Conservation (phyloP, 1,140 invertebrate genomes). For the Euborellia annulipes region DNA sequence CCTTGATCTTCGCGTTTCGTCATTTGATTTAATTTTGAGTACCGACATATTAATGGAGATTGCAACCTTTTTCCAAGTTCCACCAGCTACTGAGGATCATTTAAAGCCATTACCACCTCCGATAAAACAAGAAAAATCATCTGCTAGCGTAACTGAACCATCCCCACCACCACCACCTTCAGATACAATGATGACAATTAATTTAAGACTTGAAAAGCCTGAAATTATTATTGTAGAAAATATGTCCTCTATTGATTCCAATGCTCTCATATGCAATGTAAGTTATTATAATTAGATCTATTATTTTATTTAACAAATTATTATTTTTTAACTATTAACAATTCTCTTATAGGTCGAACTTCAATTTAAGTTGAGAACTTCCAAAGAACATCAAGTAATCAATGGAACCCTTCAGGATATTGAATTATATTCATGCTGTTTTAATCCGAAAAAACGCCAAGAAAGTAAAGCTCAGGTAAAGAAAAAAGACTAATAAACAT, state of each 20-base stretch:
- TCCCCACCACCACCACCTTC: neutral
- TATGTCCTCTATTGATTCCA: conserved; percentile 65
- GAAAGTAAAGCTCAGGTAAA: conserved; percentile 36
- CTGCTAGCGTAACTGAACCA: neutral
- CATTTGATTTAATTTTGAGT: conserved; percentile 72
- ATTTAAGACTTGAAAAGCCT: conserved; percentile 70
- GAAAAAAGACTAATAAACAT: no score
- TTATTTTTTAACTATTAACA: no score
- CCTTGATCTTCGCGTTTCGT: conserved; percentile 63
- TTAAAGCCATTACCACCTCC: neutral
- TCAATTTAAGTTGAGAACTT: conserved; percentile 34
- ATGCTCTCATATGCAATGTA: conserved; percentile 83
- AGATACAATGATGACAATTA: conserved; percentile 45
- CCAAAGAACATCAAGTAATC: conserved; percentile 41
- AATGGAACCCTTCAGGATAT: conserved; percentile 55
- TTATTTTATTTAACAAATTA: no score
- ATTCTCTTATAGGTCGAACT: conserved; percentile 33
- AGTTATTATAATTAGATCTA: conserved; percentile 23
- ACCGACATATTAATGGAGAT: conserved; percentile 74
- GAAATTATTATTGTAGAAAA: conserved; percentile 90
- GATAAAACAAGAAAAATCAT: neutral
- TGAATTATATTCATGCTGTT: conserved; percentile 59
- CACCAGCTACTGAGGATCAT: neutral
- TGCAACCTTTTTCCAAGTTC: conserved; percentile 44
- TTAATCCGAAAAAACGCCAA: conserved; percentile 42